Evolutionary conservation across 2,888 invertebrate genomes (phyloP), one percentile per base, ranked within the genome.

Genomic region (Oscheius sp.): DNA sequence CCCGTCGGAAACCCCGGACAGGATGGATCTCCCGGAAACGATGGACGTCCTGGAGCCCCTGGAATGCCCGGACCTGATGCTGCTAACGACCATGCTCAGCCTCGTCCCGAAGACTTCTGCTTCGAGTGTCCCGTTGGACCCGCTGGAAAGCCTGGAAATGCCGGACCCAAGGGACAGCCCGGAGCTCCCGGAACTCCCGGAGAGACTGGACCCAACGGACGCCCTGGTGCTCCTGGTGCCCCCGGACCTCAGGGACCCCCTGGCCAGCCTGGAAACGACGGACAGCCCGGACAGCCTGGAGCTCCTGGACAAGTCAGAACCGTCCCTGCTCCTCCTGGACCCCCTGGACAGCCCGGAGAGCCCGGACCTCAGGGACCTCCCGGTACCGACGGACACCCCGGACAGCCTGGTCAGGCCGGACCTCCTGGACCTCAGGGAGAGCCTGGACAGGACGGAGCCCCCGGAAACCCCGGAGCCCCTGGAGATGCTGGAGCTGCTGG

Each of bases 221-320:
- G 82, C 33, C 83, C 84, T 65, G 86, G 86, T 79, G 62, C 82
- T 11, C 83, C 81, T 66, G 84, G 82, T 80, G 79, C 83, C 60
- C 80, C 83, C 72, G 83, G 84, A 80, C 86, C 84, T 65, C 86
- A 81, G 60, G 86, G 87, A 76, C 79, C 82, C 62, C 82, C 80
- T 60, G 86, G 87, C 70, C 76, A 76, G 21, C 59, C 76, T 37
- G 86, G 85, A 80, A 76, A 80, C 73, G 84, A 85, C 73, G 86
- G 84, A 76, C 82, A 78, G 37, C 84, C 82, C 60, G 86, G 86
- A 73, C 74, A 81, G 32, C 78, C 81, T 57, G 86, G 86, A 81
- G 75, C 79, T 32, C 82, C 82, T 65, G 82, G 82, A 81, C 80
- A 82, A 71, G 79, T 80, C 47, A 76, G 80, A 71, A 80, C 82